phyloP scores from a whole-genome alignment of 2,888 invertebrate species.

The Emmelina monodactyla region DNA sequence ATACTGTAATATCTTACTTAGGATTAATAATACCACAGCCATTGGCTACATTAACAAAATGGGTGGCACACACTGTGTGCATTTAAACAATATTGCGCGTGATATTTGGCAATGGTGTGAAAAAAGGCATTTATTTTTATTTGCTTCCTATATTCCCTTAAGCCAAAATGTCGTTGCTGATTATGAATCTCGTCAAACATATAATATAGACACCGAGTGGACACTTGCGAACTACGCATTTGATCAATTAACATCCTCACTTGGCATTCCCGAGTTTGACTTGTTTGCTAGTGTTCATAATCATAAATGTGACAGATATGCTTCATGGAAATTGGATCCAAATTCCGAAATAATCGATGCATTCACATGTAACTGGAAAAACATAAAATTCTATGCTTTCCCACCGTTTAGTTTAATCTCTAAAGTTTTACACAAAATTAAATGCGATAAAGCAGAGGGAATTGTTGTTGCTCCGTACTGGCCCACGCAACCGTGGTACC shows the following conservation, averaged over 20 bases:
- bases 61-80: not conserved
- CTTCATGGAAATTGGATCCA: constrained; percentile 1
- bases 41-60: not conserved
- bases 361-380: not conserved
- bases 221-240: not conserved
- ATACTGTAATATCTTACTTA: not conserved
- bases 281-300: constrained; percentile 1
- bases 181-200: not conserved
- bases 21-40: not conserved
- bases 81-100: not conserved
- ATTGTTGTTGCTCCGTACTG: not conserved
- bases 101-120: constrained; percentile 1
- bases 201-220: constrained; percentile 1
- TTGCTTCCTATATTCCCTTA: not conserved
- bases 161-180: not conserved
- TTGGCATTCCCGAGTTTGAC: not conserved
- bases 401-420: not conserved
- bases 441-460: not conserved
- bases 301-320: not conserved
- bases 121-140: not conserved
- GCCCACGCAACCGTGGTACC: constrained; percentile 1
- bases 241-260: not conserved
- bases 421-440: constrained; percentile 1
- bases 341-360: not conserved
- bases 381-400: not conserved